phyloP scores from a whole-genome alignment of 2,888 invertebrate genomes.

The Cordilura impudica region DNA sequence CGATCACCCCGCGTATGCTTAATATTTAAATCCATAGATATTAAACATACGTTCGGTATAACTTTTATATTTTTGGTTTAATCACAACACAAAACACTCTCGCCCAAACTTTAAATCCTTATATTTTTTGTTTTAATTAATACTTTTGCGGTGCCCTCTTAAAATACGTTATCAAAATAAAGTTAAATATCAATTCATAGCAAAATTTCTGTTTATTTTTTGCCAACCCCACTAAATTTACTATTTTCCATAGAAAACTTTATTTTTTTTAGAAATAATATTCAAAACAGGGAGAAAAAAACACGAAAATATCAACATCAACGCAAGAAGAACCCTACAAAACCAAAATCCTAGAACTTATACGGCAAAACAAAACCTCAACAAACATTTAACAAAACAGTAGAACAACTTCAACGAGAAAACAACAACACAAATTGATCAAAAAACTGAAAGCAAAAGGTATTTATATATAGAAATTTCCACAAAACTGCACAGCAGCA shows the following conservation, averaged over 20 bases:
- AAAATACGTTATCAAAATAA: neutral
- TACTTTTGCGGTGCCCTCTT: neutral
- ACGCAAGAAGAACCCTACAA: neutral
- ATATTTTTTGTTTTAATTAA: neutral
- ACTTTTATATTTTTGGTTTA: no score
- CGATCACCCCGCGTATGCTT: no score
- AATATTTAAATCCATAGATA: no score
- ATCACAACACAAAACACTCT: neutral
- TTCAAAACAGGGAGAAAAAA: neutral
- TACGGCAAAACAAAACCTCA: slow-evolving; percentile 22
- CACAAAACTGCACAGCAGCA: no score
- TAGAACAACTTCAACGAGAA: no score
- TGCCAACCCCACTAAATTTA: no score
- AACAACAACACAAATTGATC: no score
- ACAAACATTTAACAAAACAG: neutral
- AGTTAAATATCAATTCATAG: neutral
- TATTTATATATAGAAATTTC: no score
- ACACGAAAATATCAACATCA: neutral
- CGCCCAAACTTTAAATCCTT: neutral
- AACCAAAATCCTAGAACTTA: slow-evolving; percentile 48
- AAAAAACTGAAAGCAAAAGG: no score
- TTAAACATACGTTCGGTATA: no score
- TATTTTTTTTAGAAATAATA: neutral
- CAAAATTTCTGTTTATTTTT: neutral
- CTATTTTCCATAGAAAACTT: neutral